Percentiles rank a stretch among this genome's conserved stretches.
phyloP scores from a whole-genome alignment of 2,797 vertebrate genomes.

The Hemitrygon akajei region DNA sequence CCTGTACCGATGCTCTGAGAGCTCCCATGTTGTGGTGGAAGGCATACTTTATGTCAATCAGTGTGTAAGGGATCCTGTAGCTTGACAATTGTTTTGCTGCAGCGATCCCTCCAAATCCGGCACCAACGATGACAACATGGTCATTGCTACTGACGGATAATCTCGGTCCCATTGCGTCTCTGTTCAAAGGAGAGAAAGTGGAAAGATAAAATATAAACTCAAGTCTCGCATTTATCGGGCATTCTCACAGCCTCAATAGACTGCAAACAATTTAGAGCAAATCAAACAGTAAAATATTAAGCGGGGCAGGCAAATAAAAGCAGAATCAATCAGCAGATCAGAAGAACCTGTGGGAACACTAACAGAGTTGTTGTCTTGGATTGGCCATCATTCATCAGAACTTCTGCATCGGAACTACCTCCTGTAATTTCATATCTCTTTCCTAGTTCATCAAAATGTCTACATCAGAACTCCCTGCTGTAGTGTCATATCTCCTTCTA shows the following conservation, averaged over 20 bases:
- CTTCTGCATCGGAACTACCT: too few species aligned
- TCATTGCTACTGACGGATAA: slow-evolving; percentile 56
- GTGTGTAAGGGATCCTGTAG: slow-evolving; percentile 61
- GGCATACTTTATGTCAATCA: slow-evolving; percentile 73
- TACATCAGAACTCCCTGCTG: too few species aligned
- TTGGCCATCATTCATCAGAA: too few species aligned
- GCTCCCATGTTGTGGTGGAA: slow-evolving; percentile 84
- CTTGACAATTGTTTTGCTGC: slow-evolving; percentile 66
- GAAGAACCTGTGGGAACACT: too few species aligned
- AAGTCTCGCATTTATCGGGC: neutral
- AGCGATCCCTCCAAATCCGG: slow-evolving; percentile 73
- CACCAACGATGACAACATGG: slow-evolving; percentile 77
- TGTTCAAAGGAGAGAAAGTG: neutral
- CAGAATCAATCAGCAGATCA: too few species aligned
- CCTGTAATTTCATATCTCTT: too few species aligned
- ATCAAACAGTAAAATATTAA: neutral
- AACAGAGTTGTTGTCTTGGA: too few species aligned
- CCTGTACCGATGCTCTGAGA: slow-evolving; percentile 73
- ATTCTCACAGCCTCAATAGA: neutral
- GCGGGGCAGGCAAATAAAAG: neutral
- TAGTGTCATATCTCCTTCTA: too few species aligned
- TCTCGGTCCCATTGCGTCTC: slow-evolving; percentile 62
- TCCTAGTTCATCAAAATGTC: too few species aligned
- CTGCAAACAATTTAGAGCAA: neutral
- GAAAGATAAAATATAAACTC: neutral